Evolutionary conservation across 2,888 invertebrate species (phyloP).

Genomic region (Aquatica leii): DNA sequence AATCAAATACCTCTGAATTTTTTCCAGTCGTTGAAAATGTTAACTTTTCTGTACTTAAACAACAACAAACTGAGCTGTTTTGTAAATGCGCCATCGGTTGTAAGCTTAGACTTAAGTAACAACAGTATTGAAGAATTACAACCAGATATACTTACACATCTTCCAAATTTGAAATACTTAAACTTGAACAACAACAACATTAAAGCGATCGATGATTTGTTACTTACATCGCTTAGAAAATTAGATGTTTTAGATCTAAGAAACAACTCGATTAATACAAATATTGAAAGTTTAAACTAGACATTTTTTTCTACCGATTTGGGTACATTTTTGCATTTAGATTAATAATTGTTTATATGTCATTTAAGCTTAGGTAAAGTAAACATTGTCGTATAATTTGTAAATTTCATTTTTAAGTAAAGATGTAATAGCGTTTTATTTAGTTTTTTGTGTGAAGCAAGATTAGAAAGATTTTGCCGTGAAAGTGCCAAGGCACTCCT

Average conservation of each 20-base stretch:
- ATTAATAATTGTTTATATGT: too few species aligned
- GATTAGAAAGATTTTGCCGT: too few species aligned
- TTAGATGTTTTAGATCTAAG: neutral
- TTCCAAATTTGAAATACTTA: neutral
- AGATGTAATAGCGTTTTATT: too few species aligned
- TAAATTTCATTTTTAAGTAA: too few species aligned
- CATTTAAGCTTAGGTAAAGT: too few species aligned
- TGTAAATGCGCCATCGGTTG: neutral
- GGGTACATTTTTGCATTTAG: too few species aligned
- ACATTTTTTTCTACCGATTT: too few species aligned
- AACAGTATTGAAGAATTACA: conserved; percentile 3
- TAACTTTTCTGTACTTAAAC: neutral
- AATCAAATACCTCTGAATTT: too few species aligned
- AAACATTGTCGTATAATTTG: too few species aligned
- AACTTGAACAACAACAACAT: conserved; percentile 1
- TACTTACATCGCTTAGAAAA: neutral
- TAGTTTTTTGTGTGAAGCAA: too few species aligned
- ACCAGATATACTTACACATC: neutral
- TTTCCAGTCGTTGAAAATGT: neutral
- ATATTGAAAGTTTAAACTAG: too few species aligned
- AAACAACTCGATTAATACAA: neutral
- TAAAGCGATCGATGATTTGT: neutral
- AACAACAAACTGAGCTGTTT: neutral
- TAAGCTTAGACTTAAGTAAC: neutral
- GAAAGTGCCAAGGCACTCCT: too few species aligned